Evolutionary conservation across 2,888 invertebrate genomes (phyloP).

Genomic region (Phyto melanocephala): DNA sequence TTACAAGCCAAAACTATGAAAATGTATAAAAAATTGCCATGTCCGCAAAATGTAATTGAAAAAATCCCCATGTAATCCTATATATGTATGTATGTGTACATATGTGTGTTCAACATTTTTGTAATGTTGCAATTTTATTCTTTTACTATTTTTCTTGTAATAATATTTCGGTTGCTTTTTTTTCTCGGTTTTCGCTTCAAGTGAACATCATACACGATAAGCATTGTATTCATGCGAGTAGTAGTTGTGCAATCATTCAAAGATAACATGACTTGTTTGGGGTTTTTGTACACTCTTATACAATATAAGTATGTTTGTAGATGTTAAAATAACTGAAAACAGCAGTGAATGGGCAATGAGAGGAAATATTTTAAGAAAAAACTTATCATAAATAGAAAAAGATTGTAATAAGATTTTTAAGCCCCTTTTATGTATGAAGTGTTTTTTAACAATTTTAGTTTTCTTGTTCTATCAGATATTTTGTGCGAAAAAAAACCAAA

Average conservation of each 20-base stretch:
- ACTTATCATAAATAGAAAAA: constrained; percentile 60
- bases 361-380: constrained; percentile 30
- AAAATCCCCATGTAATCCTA: constrained; percentile 62
- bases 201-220: constrained; percentile 36
- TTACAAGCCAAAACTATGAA: constrained; percentile 42
- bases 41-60: constrained; percentile 65
- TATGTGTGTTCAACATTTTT: constrained; percentile 56
- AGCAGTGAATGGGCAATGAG: not conserved
- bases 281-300: constrained; percentile 9
- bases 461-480: constrained; percentile 2
- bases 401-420: constrained; percentile 64
- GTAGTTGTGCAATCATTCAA: not conserved
- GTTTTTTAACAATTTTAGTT: constrained; percentile 25
- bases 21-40: constrained; percentile 58
- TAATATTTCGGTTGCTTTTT: constrained; percentile 22
- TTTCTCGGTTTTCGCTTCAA: constrained; percentile 21
- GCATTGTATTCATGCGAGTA: constrained; percentile 44
- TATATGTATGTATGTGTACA: not conserved
- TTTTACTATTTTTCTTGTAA: constrained; percentile 3
- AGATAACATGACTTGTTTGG: constrained; percentile 56
- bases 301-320: no score
- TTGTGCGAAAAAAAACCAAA: not conserved
- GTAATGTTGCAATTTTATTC: constrained; percentile 56
- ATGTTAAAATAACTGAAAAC: not conserved
- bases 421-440: constrained; percentile 61